Conservation (phyloP, 2,113 vertebrate species). For the Neomonachus schauinslandi region DNA sequence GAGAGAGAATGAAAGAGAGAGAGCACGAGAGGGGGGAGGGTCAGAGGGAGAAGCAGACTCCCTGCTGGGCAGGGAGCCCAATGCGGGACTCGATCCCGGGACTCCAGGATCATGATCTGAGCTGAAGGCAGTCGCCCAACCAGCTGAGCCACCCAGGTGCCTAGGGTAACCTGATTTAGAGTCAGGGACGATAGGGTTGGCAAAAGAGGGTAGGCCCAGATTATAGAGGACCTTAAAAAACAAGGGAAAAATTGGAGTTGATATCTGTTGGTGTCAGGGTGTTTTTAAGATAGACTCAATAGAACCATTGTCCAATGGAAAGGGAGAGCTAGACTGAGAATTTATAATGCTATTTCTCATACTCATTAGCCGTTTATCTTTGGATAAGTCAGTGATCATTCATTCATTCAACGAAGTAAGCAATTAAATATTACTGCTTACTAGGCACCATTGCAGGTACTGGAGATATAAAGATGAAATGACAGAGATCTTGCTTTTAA, state of each 20-base stretch:
- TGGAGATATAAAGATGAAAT: background rate
- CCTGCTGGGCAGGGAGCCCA: too few species aligned
- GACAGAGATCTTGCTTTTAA: background rate
- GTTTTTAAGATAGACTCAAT: background rate
- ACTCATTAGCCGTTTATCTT: background rate
- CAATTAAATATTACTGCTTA: background rate
- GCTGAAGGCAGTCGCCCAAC: too few species aligned
- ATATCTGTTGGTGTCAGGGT: background rate
- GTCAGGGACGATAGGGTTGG: background rate
- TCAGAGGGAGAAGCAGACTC: too few species aligned
- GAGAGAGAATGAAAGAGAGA: too few species aligned
- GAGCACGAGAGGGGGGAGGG: too few species aligned
- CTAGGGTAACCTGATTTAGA: background rate
- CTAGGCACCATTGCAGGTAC: background rate
- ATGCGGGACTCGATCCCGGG: too few species aligned
- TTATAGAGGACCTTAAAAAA: background rate
- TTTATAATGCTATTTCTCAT: background rate
- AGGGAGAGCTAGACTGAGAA: background rate
- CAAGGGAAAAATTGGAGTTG: background rate
- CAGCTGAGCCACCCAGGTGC: too few species aligned
- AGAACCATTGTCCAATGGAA: background rate
- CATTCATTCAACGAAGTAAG: background rate
- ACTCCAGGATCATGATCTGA: too few species aligned
- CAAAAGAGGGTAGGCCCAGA: background rate
- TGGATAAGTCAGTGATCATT: background rate